Base-by-base conservation (phyloP, 1,140 invertebrate species). In the Stratiolaelaps scimitus region DNA sequence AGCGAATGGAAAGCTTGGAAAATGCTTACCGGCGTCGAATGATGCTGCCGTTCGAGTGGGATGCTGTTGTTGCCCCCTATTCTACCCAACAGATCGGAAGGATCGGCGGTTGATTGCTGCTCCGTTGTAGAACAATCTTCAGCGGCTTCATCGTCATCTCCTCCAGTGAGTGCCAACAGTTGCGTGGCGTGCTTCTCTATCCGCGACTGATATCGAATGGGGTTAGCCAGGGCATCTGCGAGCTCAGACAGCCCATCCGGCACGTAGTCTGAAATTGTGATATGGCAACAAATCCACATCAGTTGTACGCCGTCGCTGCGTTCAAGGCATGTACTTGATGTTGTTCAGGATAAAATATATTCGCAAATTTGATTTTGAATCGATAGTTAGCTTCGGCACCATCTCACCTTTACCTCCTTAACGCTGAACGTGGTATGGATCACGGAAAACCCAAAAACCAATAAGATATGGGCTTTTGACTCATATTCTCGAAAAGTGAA, bases 171-270 rank as follows among this genome's bases (percentile, higher is more conserved):
- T 65, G 92, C 87, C 0, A 87, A 83, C 68, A 98, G 79, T 74
- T 95, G 92, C 72, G 92, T 85, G 23, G 85, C 84, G 26, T 92
- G 82, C 75, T 94, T 96, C 72, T 97, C 91, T 67, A 87, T 75
- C 76, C 92, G 88, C 71, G 87, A 92, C 75, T 96, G 88, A 77
- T 93, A 96, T 73, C 95, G 94, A 68, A 95, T 93, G 0, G 94
- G 95, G 79, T 97, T 97, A 10, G 92, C 92, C 66, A 98, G 76
- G 4, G 93, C 93, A 75, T 97, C 92, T 2, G 95, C 95, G 74
- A 98, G 85, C 73, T 93, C 91, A 67, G 86, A 89, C 60, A 88
- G 80, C 69, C 83, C 89, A 75, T 98, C 91, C 0, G 95, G 95
- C 30, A 99, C 92, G 75, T 98, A 99, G 74, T 93, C 90, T 76